Evolutionary conservation across 2,113 vertebrate genomes (phyloP).

Genomic region (Lucifuga dentata): DNA sequence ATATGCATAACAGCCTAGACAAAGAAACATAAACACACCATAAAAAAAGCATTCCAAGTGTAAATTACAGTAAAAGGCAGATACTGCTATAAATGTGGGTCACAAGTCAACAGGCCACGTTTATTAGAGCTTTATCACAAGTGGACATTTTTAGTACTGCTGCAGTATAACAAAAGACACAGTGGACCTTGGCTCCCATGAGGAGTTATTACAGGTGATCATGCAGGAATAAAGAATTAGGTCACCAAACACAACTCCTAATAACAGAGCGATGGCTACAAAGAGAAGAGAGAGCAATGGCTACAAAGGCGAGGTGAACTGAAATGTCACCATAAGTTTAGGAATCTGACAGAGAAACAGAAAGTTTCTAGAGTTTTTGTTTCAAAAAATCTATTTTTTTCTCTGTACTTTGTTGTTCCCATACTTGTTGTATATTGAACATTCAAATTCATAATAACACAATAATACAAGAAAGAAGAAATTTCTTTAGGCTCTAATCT

Average conservation of each 20-base stretch:
- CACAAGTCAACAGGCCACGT: no score
- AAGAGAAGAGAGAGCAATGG: background rate
- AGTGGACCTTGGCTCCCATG: constrained; percentile 16
- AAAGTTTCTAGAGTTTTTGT: no score
- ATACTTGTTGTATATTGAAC: no score
- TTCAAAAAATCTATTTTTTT: no score
- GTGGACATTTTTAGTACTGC: constrained; percentile 1
- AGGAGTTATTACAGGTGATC: constrained; percentile 46
- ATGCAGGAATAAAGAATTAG: constrained; percentile 28
- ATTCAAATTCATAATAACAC: no score
- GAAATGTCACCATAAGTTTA: constrained; percentile 14
- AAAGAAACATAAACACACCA: no score
- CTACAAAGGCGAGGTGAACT: background rate
- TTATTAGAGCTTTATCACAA: constrained; percentile 3
- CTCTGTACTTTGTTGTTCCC: no score
- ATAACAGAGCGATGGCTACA: constrained; percentile 45
- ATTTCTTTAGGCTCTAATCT: no score
- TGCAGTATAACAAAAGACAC: constrained; percentile 6
- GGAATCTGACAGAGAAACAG: constrained; percentile 38
- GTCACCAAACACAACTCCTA: constrained; percentile 30
- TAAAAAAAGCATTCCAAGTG: no score
- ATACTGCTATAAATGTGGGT: no score
- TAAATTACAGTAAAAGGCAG: constrained; percentile 13
- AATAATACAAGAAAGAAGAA: no score
- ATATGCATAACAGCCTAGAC: no score